Conservation (phyloP, 2,113 vertebrate genomes). For the Uria aalge region DNA sequence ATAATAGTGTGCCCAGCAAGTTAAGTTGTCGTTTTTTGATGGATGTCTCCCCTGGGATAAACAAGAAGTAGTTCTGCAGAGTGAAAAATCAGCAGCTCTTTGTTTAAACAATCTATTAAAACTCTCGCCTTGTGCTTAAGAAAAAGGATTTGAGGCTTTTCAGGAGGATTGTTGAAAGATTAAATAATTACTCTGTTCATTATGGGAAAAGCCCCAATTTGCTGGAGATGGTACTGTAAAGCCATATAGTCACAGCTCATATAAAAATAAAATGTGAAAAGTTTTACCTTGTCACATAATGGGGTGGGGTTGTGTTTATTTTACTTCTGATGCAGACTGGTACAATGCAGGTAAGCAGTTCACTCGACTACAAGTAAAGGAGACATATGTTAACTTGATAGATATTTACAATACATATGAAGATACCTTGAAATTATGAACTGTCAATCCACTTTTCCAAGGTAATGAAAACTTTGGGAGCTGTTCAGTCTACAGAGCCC, state of each 20-base stretch:
- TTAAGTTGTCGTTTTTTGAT: not conserved
- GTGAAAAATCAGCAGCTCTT: not conserved
- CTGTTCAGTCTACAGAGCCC: not conserved
- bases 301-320: not conserved
- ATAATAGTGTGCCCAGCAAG: not conserved
- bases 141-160: not conserved
- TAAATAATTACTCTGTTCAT: not conserved
- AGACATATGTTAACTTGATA: not conserved
- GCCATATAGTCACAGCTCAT: not conserved
- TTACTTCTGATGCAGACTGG: not conserved
- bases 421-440: not conserved
- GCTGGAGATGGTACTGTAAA: not conserved
- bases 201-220: not conserved
- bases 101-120: conserved; percentile 22
- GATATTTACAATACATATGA: not conserved
- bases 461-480: not conserved
- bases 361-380: fast-evolving
- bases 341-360: not conserved
- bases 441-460: not conserved
- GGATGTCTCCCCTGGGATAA: conserved; percentile 29
- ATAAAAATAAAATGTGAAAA: not conserved
- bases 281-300: not conserved
- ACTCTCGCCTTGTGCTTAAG: not conserved
- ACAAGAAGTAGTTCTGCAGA: not conserved
- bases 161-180: conserved; percentile 8